Percentiles rank a stretch among this genome's conserved stretches.
phyloP scores from a whole-genome alignment of 2,797 vertebrate genomes.

The Hippopotamyrus pictus region DNA sequence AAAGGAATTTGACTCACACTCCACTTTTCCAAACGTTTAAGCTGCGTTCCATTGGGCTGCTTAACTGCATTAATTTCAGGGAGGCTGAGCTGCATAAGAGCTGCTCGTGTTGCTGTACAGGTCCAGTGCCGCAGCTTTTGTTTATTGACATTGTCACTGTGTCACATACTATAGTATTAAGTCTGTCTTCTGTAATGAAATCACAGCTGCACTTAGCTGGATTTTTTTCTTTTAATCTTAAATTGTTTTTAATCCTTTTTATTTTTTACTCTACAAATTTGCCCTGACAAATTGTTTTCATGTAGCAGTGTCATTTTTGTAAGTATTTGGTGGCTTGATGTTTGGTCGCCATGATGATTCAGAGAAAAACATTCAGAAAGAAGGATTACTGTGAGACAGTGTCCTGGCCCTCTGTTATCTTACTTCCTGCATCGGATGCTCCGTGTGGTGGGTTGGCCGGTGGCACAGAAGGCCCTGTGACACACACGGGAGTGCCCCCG shows the following conservation, averaged over 20 bases:
- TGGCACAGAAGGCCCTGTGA: background rate
- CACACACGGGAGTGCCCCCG: conserved; percentile 38
- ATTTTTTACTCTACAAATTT: background rate
- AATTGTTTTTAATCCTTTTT: background rate
- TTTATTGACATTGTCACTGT: background rate
- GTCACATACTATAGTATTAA: background rate
- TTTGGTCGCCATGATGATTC: background rate
- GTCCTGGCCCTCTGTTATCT: background rate
- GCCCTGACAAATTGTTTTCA: background rate
- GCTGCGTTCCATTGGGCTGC: conserved; percentile 3
- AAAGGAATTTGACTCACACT: conserved; percentile 18
- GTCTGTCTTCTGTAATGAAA: background rate
- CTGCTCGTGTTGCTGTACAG: background rate
- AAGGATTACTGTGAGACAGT: background rate
- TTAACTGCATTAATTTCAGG: conserved; percentile 13
- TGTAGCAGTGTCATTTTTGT: background rate
- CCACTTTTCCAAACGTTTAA: conserved; percentile 27
- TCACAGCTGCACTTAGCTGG: background rate
- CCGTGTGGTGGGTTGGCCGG: background rate
- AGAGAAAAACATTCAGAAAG: background rate
- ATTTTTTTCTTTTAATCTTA: background rate
- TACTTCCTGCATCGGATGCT: background rate
- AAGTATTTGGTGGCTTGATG: background rate
- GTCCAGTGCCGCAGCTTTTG: background rate
- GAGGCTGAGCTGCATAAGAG: background rate